Conservation (phyloP, 2,113 vertebrate genomes). For the Paradisaea rubra region DNA sequence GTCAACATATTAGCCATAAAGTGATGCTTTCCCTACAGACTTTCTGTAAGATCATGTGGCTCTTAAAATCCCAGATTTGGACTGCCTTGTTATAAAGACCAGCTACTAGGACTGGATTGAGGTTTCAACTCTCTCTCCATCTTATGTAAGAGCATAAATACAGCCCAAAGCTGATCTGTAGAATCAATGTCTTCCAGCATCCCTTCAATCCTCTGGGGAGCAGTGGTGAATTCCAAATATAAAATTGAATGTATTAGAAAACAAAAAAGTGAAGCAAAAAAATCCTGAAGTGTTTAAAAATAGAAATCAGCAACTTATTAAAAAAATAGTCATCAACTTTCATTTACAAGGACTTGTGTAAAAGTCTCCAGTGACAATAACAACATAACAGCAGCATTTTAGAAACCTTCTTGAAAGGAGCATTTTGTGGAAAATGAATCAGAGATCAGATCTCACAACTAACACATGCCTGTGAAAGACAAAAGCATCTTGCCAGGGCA, state of each 20-base stretch:
- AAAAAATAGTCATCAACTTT: not conserved
- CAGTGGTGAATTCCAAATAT: not conserved
- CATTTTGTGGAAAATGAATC: conserved; percentile 27
- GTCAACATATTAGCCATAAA: not conserved
- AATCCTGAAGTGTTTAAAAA: not conserved
- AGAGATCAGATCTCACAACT: not conserved
- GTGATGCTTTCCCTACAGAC: not conserved
- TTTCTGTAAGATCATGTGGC: not conserved
- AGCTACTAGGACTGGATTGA: not conserved
- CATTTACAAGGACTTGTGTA: not conserved
- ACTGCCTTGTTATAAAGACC: not conserved
- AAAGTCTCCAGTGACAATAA: not conserved
- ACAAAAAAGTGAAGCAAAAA: not conserved
- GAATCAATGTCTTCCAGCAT: not conserved
- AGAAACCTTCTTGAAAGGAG: not conserved
- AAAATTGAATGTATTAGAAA: not conserved
- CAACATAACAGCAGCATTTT: not conserved
- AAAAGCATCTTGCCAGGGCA: not conserved
- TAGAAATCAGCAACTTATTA: not conserved
- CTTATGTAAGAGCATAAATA: not conserved
- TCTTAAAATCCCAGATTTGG: not conserved
- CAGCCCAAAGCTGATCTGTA: not conserved
- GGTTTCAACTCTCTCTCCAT: not conserved
- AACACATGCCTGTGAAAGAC: not conserved
- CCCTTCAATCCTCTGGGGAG: not conserved